Evolutionary conservation across 2,888 invertebrate species (phyloP), one percentile per base, ranked within the genome.

Genomic region (Microplitis deprimator): DNA sequence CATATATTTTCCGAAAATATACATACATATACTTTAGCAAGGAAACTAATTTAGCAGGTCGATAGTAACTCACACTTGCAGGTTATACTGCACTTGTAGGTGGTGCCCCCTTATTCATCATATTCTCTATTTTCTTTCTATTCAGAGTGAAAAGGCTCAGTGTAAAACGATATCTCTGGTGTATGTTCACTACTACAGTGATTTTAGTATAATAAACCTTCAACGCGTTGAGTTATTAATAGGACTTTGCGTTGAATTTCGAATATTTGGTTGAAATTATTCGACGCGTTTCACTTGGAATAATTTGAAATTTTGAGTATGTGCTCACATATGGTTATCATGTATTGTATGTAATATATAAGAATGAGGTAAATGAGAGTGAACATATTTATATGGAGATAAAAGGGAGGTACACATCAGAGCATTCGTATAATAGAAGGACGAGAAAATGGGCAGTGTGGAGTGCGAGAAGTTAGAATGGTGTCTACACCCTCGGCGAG

Each of bases 21-120:
- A 3, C 29, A 29, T 29, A 29, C 29, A 29, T 29, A 29, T 29
- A 29, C 29, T 29, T 29, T 29, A 29, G 29, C 29, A 29, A 29
- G 29, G 73, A 80, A 82, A 81, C 81, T 82, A 80, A 82, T 82
- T 80, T 81, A 79, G 80, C 81, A 82, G 81, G 75, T 81, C 80
- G 79, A 82, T 82, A 82, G 78, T 75, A 79, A 80, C 80, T 80
- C 72, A 61, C 64, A 72, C 29, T 62, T 65, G 16, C 68, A 75
- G 77, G 76, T 79, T 80, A 77, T 79, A 77, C 78, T 71, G 61
- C 73, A 76, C 40, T 73, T 61, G 68, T 78, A 71, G 65, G 71
- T 73, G 59, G 41, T 65, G 64, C 29, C 29, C 29, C 29, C 29
- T 29, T 29, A 29, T 29, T 29, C 29, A 29, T 29, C 29, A 29